phyloP scores from a whole-genome alignment of 2,797 vertebrate species.

The Neosilurus hyrtlii region DNA sequence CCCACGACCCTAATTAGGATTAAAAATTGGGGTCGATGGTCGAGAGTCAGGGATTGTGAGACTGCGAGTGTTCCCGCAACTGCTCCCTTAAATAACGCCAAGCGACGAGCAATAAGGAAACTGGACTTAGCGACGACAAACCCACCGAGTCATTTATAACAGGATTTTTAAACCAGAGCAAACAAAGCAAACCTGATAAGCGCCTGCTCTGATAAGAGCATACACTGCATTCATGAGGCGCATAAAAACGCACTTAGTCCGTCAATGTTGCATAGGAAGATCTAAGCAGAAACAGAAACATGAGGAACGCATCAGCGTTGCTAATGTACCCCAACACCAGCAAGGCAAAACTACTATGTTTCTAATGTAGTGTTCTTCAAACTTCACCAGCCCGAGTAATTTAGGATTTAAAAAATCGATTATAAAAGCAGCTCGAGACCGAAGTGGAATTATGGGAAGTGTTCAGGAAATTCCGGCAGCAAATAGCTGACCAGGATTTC shows the following conservation, averaged over 20 bases:
- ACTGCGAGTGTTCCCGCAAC: too few species aligned
- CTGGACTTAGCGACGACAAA: too few species aligned
- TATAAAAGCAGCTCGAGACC: too few species aligned
- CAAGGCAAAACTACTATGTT: not conserved
- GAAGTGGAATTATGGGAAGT: conserved; percentile 12
- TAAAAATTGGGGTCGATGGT: too few species aligned
- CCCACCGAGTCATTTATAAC: not conserved
- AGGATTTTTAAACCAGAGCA: not conserved
- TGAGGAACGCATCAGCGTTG: not conserved
- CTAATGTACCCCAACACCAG: not conserved
- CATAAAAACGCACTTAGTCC: not conserved
- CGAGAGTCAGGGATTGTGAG: too few species aligned
- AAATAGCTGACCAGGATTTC: not conserved
- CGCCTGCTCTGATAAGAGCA: not conserved
- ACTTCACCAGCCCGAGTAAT: not conserved
- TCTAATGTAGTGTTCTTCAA: not conserved
- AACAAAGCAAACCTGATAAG: not conserved
- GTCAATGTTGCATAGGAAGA: not conserved
- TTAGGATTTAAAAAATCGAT: not conserved
- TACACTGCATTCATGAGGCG: not conserved
- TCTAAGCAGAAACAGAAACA: too few species aligned
- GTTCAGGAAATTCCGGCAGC: conserved; percentile 11
- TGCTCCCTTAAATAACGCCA: not conserved
- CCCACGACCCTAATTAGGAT: too few species aligned
- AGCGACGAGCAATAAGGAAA: not conserved